Conservation (phyloP, 1,140 invertebrate genomes). For the Panulirus ornatus region DNA sequence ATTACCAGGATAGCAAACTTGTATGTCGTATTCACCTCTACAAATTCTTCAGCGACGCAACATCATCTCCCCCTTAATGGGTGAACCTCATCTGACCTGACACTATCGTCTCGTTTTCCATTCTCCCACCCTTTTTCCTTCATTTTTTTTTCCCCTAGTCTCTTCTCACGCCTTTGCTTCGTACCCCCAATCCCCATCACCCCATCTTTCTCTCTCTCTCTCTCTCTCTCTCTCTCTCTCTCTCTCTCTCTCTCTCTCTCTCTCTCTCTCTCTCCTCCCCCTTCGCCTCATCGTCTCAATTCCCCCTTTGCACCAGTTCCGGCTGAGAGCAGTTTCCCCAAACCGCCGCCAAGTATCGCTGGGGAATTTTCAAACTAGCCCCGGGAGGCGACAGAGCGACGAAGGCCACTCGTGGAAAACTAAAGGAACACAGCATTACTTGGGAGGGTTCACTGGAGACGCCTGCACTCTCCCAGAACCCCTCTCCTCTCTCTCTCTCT, state of each 20-base stretch:
- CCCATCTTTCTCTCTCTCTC: not conserved
- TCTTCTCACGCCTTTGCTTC: not conserved
- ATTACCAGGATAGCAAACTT: no score
- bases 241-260: not conserved
- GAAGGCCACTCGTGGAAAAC: no score
- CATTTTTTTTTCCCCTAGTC: not conserved
- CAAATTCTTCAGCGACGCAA: no score
- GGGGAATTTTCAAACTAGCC: not conserved
- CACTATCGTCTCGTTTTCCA: no score
- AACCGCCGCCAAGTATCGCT: not conserved
- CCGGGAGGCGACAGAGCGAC: not conserved
- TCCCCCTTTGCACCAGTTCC: not conserved
- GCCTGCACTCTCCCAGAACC: not conserved
- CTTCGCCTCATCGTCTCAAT: not conserved
- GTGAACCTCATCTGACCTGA: no score
- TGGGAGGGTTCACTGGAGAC: not conserved
- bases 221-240: not conserved
- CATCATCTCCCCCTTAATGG: no score
- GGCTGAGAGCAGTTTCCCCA: not conserved
- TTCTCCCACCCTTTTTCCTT: not conserved
- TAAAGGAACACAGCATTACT: no score
- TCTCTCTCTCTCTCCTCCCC: not conserved
- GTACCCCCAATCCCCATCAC: not conserved
- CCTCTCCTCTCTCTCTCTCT: conserved; percentile 27
- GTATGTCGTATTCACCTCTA: no score